phyloP scores from a whole-genome alignment of 23 tunicate species.

The Ascidia mentula region DNA sequence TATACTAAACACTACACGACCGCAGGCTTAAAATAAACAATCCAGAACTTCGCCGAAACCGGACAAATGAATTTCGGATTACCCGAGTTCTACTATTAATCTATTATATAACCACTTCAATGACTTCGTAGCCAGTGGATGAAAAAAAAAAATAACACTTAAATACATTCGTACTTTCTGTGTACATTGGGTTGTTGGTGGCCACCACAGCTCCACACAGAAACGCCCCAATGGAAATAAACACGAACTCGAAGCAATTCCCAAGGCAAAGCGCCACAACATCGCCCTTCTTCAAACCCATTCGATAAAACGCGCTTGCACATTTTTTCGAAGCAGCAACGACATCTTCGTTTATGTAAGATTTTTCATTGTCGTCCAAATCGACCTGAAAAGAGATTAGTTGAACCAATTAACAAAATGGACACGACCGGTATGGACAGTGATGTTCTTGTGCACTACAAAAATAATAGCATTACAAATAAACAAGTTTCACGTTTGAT shows the following conservation, averaged over 20 bases:
- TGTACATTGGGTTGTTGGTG: conserved; percentile 32
- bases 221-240: conserved; percentile 25
- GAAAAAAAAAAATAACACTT: not conserved
- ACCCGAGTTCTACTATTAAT: too few species aligned
- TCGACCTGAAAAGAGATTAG: not conserved
- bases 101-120: too few species aligned
- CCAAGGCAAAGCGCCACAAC: conserved; percentile 33
- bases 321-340: conserved; percentile 11
- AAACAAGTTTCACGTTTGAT: too few species aligned
- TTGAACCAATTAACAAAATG: not conserved
- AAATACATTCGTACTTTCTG: not conserved
- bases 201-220: conserved; percentile 36
- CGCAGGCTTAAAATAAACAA: too few species aligned
- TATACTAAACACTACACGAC: too few species aligned
- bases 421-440: too few species aligned
- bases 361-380: not conserved
- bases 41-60: too few species aligned
- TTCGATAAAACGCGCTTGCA: conserved; percentile 33
- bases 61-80: too few species aligned
- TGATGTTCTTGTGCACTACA: too few species aligned
- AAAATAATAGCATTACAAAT: too few species aligned
- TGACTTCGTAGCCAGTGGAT: too few species aligned
- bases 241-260: conserved; percentile 28
- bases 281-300: conserved; percentile 36
- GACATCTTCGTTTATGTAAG: not conserved